Evolutionary conservation across 2,113 vertebrate species (phyloP), one percentile per base, ranked within the genome.

Genomic region (Silurus asotus): DNA sequence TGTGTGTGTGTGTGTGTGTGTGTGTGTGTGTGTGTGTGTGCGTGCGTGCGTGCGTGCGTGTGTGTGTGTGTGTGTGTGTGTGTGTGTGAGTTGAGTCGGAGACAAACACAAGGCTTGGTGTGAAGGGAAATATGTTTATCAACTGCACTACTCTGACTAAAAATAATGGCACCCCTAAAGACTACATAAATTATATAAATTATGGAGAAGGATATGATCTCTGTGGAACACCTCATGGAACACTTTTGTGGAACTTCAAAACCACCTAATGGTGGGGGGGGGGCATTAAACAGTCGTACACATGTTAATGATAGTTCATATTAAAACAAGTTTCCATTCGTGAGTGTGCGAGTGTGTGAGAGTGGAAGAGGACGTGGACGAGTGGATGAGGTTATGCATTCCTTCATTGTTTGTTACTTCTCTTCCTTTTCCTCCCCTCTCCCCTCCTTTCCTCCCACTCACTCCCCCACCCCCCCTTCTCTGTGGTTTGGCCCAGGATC

Each of bases 341-440:
- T 82, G 81, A 45, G 49, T 8, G 49, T 69, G 81, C 55, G 64
- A 51, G 74, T n/a, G 69, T 8, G 51, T 56, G 37, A 45, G 76
- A 58, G 23, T 20, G 80, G 77, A 49, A 76, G 70, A 83, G 88
- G 65, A 37, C 80, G 56, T 69, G 83, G 82, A 69, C 2, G 67
- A 65, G 75, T 64, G 64, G 81, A 76, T 85, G 84, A 83, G 87
- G 74, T 90, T 90, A 70, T 74, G 78, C 81, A 81, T 86, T 87
- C 80, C 72, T 81, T 82, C 65, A 72, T 76, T 85, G 75, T 90
- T 87, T 90, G 89, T 91, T 90, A 88, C 88, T 64, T 64, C 64
- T 89, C 88, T 92, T 90, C 70, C 84, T 91, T 88, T 13, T 23
- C 70, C 19, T 4, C 37, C 88, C 89, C 77, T 89, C 61, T 90